Evolutionary conservation across 2,113 vertebrate genomes (phyloP), one percentile per base, ranked within the genome.

Genomic region (Myotis brandtii): DNA sequence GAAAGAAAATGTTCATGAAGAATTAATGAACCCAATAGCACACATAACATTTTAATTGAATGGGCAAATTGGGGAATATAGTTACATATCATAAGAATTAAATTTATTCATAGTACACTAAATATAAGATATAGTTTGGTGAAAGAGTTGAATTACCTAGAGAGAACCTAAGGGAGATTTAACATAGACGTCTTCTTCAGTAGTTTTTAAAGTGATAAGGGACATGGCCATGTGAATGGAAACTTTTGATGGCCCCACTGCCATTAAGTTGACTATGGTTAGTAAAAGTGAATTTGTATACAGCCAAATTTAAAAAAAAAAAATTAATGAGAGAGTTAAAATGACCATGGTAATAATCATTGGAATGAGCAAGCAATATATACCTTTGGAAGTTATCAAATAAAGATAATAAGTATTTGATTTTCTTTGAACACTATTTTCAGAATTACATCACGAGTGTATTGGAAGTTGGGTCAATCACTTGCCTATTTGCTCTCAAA

Each of bases 61-160:
- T 14, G 0, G 9, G 23, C 76, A 94, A 89, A 80, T 88, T 81
- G 46, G 25, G 30, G 70, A 75, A 69, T 67, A 18, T 0, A 40
- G 10, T 17, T 87, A 5, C 3, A 86, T 32, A 8, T 48, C 69
- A 70, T 59, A 46, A 89, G 32, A 83, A 48, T 79, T 54, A 79
- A 87, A 48, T 77, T 92, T 91, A 91, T 90, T 80, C 20, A 69
- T 62, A n/a, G 72, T 72, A 67, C 4, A 79, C 64, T 69, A 67
- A 52, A 85, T 89, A 32, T 82, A 43, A 88, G 10, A n/a, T 77
- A 75, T 81, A 85, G 5, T 77, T 34, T 13, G 4, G 4, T 64
- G 30, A 77, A 82, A 67, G 1, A 73, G 84, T 48, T 82, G 9
- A 56, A 82, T 86, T 92, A 56, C 27, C 1, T 70, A 52, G 34